These are phyloP conservation scores for Caenorhabditis sp. DNA, from an alignment of 2,888 invertebrate species.

Conservation along the genomic window DNA sequence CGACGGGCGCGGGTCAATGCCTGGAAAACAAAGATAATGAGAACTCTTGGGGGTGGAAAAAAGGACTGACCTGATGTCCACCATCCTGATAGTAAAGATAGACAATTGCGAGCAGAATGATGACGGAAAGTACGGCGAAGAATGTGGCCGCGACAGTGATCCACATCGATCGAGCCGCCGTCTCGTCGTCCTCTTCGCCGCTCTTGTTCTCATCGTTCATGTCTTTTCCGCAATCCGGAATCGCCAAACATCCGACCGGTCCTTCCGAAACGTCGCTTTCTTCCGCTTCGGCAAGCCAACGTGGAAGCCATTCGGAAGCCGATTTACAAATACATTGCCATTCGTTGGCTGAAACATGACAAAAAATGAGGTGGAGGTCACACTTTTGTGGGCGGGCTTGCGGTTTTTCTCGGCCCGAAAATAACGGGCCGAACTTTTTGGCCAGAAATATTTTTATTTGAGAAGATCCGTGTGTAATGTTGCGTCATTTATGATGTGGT, in stretches of 20 bases:
- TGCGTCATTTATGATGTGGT: no score
- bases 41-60: background rate
- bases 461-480: no score
- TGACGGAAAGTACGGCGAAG: conserved; percentile 59
- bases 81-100: conserved; percentile 66
- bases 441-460: no score
- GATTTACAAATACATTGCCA: conserved; percentile 67
- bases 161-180: conserved; percentile 53
- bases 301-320: conserved; percentile 61
- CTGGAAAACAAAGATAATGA: conserved; percentile 10
- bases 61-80: conserved; percentile 22
- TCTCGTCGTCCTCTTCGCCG: conserved; percentile 20
- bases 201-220: background rate
- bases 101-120: conserved; percentile 62
- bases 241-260: conserved; percentile 48
- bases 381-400: no score
- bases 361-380: no score
- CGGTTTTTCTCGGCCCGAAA: no score
- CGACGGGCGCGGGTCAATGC: conserved; percentile 27
- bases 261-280: conserved; percentile 55
- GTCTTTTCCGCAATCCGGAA: conserved; percentile 30
- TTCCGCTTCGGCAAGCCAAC: conserved; percentile 59
- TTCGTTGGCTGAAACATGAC: conserved; percentile 55
- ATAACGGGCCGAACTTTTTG: no score
- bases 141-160: conserved; percentile 65